Percentiles rank a stretch among this genome's conserved stretches.
These are phyloP conservation scores for Cephus rjabovi DNA, from an alignment of 2,888 invertebrate species.

Conservation along the genomic window DNA sequence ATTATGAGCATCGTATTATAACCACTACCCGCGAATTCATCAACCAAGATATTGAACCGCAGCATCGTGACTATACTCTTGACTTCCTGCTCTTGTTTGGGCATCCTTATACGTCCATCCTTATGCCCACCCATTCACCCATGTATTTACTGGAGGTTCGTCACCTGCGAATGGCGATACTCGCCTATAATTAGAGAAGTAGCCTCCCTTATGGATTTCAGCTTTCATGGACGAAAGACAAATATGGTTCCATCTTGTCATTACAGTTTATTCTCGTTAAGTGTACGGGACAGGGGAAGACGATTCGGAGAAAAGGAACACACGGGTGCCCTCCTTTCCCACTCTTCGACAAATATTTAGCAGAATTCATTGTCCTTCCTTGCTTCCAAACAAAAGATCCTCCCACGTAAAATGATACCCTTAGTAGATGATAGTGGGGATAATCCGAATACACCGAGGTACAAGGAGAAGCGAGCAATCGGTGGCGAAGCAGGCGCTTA, in stretches of 20 bases:
- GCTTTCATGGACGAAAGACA: neutral
- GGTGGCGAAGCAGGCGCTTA: too few relatives aligned
- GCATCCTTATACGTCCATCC: neutral
- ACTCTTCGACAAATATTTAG: too few relatives aligned
- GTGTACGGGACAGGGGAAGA: too few relatives aligned
- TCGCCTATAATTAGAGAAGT: neutral
- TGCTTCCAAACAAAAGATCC: too few relatives aligned
- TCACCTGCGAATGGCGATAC: neutral
- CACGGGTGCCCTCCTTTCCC: too few relatives aligned
- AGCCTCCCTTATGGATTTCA: neutral
- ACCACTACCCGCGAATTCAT: conserved; percentile 35
- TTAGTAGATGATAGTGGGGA: too few relatives aligned
- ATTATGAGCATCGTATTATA: conserved; percentile 62
- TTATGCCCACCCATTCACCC: neutral
- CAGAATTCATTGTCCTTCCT: too few relatives aligned
- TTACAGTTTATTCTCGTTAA: neutral
- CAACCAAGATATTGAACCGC: neutral
- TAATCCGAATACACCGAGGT: too few relatives aligned
- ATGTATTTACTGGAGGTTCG: neutral
- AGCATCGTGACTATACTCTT: neutral
- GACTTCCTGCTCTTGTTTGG: neutral
- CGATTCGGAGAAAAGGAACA: too few relatives aligned
- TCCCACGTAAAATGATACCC: too few relatives aligned
- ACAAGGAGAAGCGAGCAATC: too few relatives aligned
- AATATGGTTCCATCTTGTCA: neutral